phyloP scores from a whole-genome alignment of 2,113 vertebrate genomes.

The Microcebus griseorufus region DNA sequence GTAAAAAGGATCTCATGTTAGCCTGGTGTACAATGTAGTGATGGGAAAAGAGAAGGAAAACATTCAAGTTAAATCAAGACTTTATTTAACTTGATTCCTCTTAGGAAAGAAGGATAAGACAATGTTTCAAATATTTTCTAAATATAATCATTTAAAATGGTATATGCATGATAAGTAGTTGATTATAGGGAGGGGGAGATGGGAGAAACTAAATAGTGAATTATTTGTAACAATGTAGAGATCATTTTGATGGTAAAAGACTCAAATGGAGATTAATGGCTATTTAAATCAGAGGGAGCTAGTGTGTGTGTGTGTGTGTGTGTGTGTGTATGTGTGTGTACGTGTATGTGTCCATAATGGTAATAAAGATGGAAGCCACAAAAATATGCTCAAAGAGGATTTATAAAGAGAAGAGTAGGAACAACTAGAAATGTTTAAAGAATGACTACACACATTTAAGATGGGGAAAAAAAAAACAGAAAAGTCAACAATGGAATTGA shows the following conservation, averaged over 20 bases:
- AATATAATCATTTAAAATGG: background rate
- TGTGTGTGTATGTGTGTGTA: background rate
- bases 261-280: background rate
- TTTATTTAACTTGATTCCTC: background rate
- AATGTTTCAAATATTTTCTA: background rate
- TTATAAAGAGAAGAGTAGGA: background rate
- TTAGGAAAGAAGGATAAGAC: background rate
- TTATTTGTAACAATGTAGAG: background rate
- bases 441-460: background rate
- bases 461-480: background rate
- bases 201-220: background rate
- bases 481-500: background rate
- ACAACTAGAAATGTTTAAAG: background rate
- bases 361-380: background rate
- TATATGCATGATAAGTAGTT: background rate
- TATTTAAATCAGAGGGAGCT: background rate
- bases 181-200: background rate
- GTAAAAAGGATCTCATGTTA: background rate
- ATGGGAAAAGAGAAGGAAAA: background rate
- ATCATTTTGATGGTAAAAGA: background rate
- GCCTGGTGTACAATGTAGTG: background rate
- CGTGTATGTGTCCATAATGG: background rate
- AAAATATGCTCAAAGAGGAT: background rate
- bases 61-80: background rate
- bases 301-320: background rate